These are phyloP conservation scores for Sinocyclocheilus grahami DNA, from an alignment of 2,113 vertebrate genomes.

Conservation along the genomic window DNA sequence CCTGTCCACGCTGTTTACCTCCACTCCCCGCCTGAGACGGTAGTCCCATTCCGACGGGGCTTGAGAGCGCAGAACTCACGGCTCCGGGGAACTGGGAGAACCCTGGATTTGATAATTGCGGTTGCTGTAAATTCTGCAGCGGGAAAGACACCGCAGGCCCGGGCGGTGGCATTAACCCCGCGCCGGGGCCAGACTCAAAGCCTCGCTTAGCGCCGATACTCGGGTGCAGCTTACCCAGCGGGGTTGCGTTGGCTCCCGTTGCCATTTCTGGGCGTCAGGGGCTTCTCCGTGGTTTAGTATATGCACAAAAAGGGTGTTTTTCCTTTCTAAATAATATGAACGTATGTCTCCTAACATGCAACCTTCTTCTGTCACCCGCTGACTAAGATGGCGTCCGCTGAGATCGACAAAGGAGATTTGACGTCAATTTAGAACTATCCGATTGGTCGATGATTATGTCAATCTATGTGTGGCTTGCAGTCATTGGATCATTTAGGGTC, in stretches of 20 bases:
- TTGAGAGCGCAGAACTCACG: slow-evolving; percentile 58
- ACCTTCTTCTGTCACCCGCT: slow-evolving; percentile 30
- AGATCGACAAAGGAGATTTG: slow-evolving; percentile 65
- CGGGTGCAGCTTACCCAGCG: slow-evolving; percentile 86
- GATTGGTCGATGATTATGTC: slow-evolving; percentile 61
- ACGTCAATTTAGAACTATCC: neutral
- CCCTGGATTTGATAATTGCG: slow-evolving; percentile 65
- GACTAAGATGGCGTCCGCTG: slow-evolving; percentile 71
- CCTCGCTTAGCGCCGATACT: slow-evolving; percentile 81
- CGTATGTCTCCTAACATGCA: neutral
- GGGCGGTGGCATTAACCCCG: slow-evolving; percentile 76
- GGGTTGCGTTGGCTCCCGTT: slow-evolving; percentile 88
- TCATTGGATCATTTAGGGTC: slow-evolving; percentile 45
- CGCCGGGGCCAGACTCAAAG: slow-evolving; percentile 79
- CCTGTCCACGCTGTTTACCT: slow-evolving; percentile 48
- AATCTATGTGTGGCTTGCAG: neutral
- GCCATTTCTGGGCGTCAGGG: slow-evolving; percentile 73
- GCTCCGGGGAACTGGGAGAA: slow-evolving; percentile 73
- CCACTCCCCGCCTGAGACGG: slow-evolving; percentile 42
- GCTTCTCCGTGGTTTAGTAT: neutral
- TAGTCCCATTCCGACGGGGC: slow-evolving; percentile 55
- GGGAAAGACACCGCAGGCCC: slow-evolving; percentile 71
- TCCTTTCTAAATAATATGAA: neutral
- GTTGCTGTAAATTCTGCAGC: slow-evolving; percentile 72
- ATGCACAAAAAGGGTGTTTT: neutral